Evolutionary conservation across 2,113 vertebrate species (phyloP), one percentile per base, ranked within the genome.

Genomic region (Chaetodon trifascialis): DNA sequence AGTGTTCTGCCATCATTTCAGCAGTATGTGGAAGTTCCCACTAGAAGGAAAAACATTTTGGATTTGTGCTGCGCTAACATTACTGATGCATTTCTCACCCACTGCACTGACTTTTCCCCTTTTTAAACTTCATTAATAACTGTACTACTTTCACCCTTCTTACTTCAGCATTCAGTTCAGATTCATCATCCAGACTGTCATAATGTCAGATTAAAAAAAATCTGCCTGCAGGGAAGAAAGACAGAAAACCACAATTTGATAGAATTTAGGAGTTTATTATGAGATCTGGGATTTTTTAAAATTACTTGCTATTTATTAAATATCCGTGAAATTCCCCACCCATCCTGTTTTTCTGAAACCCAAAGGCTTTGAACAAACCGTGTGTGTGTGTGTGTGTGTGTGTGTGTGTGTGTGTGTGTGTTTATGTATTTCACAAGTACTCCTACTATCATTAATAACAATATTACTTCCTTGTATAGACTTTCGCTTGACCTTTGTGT

Each of bases 391-490:
- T 70, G n/a, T 76, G 23, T 76, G 46, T 54, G 19, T 73, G 47
- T 65, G 65, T 74, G 40, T 75, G 40, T 75, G 42, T 77, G 65
- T 66, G 49, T 84, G 19, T 49, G 12, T 69, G 11, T 64, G n/a
- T 88, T 62, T 76, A 77, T 82, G 55, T 72, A 42, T 58, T 90
- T 87, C 73, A 78, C 19, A 89, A 92, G 87, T 90, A 76, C 73
- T 85, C 84, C 72, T 67, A 56, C 17, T 74, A 86, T 90, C 85
- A 91, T 92, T 91, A 92, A 90, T 91, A 92, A 92, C 90, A 92
- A 91, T 91, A 92, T 93, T 92, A 85, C 91, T 93, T 92, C 91
- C 91, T 86, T 76, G 79, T 86, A 91, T 91, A 91, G 88, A 90
- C 91, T 90, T 90, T 91, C 55, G 2, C 73, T 5, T 92, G 87